A percentile compares a stretch with the other conserved stretches of the same genome.
Conservation (phyloP, 2,888 invertebrate genomes). For the Eupithecia subfuscata region DNA sequence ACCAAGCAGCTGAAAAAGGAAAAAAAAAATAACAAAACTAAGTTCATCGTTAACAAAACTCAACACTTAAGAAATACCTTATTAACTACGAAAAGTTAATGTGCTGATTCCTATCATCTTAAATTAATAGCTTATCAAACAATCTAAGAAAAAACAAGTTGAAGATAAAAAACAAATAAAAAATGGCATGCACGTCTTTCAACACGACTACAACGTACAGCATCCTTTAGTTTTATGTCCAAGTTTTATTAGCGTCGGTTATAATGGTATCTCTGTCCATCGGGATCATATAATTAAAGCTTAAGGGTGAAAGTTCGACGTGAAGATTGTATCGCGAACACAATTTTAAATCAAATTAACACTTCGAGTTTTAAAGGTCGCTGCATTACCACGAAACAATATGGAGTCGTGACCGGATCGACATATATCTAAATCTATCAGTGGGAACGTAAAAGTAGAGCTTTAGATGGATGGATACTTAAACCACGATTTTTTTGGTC, state of each 20-base stretch:
- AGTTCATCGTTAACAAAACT: background rate
- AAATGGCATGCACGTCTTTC: constrained; percentile 4
- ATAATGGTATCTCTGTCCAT: constrained; percentile 57
- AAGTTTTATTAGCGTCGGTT: constrained; percentile 57
- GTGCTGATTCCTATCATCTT: background rate
- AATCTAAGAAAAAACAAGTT: background rate
- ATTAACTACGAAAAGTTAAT: background rate
- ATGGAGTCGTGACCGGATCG: constrained; percentile 77
- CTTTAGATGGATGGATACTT: background rate
- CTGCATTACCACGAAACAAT: constrained; percentile 82
- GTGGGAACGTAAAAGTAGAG: background rate
- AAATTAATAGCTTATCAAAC: constrained; percentile 3
- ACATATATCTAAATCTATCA: constrained; percentile 67
- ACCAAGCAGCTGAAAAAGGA: background rate
- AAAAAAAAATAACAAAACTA: background rate
- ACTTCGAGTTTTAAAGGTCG: constrained; percentile 84
- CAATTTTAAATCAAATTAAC: constrained; percentile 85
- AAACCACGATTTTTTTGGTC: background rate
- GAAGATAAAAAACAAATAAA: background rate
- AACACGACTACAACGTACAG: background rate
- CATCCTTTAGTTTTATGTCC: constrained; percentile 43
- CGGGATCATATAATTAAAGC: constrained; percentile 80
- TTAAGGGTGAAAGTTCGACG: constrained; percentile 78
- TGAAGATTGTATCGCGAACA: constrained; percentile 78
- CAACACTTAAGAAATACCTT: background rate